A percentile compares a stretch with the other conserved stretches of the same genome.
Conservation (phyloP, 2,797 vertebrate genomes). For the Esox lucius region DNA sequence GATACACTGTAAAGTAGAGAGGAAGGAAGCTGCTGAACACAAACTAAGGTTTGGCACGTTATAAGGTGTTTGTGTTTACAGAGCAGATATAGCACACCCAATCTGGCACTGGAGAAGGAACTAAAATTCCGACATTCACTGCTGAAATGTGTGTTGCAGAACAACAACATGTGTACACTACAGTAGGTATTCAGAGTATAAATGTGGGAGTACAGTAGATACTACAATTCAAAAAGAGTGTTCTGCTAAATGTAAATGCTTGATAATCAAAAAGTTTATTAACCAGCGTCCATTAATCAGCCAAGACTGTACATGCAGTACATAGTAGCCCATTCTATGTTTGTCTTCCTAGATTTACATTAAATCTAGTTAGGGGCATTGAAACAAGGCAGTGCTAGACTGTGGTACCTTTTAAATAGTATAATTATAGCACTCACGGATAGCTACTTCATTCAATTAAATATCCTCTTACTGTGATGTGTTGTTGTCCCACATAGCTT, state of each 20-base stretch:
- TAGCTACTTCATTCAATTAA: no score
- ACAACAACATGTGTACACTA: not conserved
- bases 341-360: not conserved
- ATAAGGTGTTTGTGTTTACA: constrained; percentile 13
- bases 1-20: not conserved
- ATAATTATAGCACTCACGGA: no score
- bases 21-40: not conserved
- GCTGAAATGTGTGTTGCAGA: constrained; percentile 26
- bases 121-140: constrained; percentile 9
- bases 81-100: constrained; percentile 7
- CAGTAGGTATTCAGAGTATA: not conserved
- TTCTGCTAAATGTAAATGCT: not conserved
- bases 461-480: no score
- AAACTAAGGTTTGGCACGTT: not conserved
- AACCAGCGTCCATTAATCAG: not conserved
- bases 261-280: not conserved
- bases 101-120: constrained; percentile 11
- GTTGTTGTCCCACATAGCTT: no score
- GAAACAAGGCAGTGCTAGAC: not conserved
- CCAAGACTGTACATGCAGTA: not conserved
- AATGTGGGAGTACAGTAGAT: not conserved
- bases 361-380: not conserved
- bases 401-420: no score
- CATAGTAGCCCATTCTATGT: not conserved
- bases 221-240: not conserved